Percentiles rank a stretch among this genome's conserved stretches.
Evolutionary conservation across 2,888 invertebrate genomes (phyloP).

Genomic region (Stenurella melanura): DNA sequence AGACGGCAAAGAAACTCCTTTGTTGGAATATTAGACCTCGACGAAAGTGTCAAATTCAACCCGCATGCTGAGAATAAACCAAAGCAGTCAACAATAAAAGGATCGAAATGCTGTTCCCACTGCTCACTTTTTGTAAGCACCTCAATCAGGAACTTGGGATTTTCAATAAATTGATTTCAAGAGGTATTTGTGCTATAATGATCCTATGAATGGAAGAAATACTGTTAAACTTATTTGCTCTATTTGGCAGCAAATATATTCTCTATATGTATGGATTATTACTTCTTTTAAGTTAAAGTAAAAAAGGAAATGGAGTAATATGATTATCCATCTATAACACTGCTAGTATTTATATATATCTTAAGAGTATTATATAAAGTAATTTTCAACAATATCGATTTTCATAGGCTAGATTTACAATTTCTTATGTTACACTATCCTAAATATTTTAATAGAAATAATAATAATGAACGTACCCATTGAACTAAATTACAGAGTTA

Average conservation of each 20-base stretch:
- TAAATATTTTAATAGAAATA: too few species aligned
- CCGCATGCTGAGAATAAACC: constrained; percentile 56
- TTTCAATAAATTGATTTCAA: constrained; percentile 49
- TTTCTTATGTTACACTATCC: too few species aligned
- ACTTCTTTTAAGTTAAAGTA: constrained; percentile 4
- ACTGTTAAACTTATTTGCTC: constrained; percentile 44
- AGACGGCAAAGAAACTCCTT: constrained; percentile 36
- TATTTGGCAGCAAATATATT: constrained; percentile 20
- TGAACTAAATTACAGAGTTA: too few species aligned
- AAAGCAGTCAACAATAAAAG: constrained; percentile 47
- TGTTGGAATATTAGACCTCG: constrained; percentile 53
- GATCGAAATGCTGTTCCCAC: constrained; percentile 41
- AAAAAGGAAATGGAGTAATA: not conserved
- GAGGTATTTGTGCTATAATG: constrained; percentile 44
- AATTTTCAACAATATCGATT: too few species aligned
- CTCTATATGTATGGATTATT: constrained; percentile 26
- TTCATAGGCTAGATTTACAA: too few species aligned
- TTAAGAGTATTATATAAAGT: too few species aligned
- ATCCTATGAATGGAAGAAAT: constrained; percentile 45
- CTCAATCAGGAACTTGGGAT: constrained; percentile 47
- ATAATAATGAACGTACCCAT: too few species aligned
- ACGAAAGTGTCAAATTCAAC: constrained; percentile 57
- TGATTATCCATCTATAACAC: not conserved
- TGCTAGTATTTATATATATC: too few species aligned
- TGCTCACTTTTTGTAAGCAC: constrained; percentile 46